phyloP scores from a whole-genome alignment of 2,797 vertebrate species.

The Yasuhikotakia modesta region DNA sequence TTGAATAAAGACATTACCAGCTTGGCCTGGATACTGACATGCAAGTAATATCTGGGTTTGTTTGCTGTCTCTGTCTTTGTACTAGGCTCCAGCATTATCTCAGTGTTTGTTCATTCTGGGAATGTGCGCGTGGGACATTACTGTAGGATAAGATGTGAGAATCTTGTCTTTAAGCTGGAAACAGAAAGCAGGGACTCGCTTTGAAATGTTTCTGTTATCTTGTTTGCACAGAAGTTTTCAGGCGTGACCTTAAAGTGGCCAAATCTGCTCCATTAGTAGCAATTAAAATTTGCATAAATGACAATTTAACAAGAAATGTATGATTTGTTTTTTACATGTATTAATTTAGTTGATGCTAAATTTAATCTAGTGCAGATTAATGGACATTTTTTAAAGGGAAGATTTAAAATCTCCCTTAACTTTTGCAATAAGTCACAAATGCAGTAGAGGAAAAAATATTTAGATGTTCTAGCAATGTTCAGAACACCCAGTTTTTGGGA shows the following conservation, averaged over 20 bases:
- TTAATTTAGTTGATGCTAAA: neutral
- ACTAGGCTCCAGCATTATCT: conserved; percentile 13
- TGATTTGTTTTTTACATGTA: neutral
- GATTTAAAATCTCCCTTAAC: no score
- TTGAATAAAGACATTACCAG: conserved; percentile 19
- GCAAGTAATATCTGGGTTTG: conserved; percentile 9
- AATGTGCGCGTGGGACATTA: conserved; percentile 24
- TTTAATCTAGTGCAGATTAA: neutral
- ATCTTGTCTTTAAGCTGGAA: conserved; percentile 13
- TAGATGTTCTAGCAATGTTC: no score
- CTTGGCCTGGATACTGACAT: conserved; percentile 29
- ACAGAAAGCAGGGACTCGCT: conserved; percentile 7
- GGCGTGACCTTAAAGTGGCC: conserved; percentile 25
- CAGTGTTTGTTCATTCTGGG: conserved; percentile 8
- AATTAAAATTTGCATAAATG: neutral
- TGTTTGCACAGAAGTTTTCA: conserved; percentile 35
- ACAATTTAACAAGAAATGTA: neutral
- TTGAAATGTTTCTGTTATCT: conserved; percentile 35
- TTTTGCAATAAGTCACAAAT: no score
- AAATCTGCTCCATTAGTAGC: neutral
- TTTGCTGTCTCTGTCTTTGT: neutral
- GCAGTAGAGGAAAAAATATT: no score
- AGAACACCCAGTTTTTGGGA: no score
- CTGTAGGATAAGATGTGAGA: conserved; percentile 9
- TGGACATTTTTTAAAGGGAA: neutral